Evolutionary conservation across 1,140 invertebrate genomes (phyloP).

Genomic region (Pseudobourletiella spinata): DNA sequence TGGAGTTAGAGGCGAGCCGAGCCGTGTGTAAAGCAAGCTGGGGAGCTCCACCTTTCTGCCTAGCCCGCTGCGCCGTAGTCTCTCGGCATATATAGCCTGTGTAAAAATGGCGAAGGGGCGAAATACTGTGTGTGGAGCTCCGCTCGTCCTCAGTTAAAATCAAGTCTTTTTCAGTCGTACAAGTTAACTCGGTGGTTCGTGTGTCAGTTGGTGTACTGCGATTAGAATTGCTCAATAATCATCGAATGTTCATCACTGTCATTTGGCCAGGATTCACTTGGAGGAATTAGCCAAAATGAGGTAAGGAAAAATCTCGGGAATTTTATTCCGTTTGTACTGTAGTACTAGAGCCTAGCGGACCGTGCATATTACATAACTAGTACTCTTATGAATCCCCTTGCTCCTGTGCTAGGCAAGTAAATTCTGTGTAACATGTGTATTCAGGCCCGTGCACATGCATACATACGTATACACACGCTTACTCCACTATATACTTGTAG

Average conservation of each 20-base stretch:
- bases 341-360: no score
- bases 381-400: no score
- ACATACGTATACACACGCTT: no score
- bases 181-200: background rate
- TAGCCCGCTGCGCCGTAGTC: background rate
- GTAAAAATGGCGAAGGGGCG: background rate
- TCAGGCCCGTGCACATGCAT: no score
- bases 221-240: conserved; percentile 2
- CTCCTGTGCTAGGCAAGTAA: no score
- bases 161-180: background rate
- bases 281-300: conserved; percentile 5
- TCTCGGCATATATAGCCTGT: background rate
- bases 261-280: background rate
- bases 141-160: background rate
- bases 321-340: no score
- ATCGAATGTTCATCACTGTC: background rate
- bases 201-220: background rate
- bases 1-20: no score
- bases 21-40: background rate
- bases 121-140: background rate
- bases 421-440: no score
- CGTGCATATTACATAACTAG: no score
- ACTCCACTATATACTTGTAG: no score
- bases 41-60: background rate
- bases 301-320: background rate